Evolutionary conservation across 2,888 invertebrate species (phyloP).

Genomic region (Diogma glabrata): DNA sequence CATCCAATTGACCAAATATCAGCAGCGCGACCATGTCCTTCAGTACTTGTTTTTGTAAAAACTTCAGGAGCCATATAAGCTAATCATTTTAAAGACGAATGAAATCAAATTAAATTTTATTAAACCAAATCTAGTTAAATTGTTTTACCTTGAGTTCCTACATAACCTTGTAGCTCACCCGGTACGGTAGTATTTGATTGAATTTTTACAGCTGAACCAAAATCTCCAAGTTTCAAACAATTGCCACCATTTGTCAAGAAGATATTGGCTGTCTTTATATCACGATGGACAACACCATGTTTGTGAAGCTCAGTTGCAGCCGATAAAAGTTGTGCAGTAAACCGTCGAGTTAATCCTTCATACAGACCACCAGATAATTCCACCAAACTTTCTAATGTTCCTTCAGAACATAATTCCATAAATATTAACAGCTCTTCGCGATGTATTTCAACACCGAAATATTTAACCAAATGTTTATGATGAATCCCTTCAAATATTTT

Average conservation of each 20-base stretch:
- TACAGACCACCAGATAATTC: conserved; percentile 58
- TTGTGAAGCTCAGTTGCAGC: conserved; percentile 75
- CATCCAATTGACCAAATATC: conserved; percentile 96
- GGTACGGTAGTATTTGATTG: conserved; percentile 77
- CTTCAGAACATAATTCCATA: conserved; percentile 94
- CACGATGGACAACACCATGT: conserved; percentile 82
- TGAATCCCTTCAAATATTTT: conserved; percentile 81
- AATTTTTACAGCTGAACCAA: conserved; percentile 88
- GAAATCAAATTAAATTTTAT: no score
- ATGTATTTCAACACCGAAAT: conserved; percentile 89
- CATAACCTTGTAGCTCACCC: conserved; percentile 76
- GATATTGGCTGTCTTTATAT: conserved; percentile 93
- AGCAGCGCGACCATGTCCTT: conserved; percentile 83
- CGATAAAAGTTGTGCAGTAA: conserved; percentile 69
- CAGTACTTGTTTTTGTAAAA: conserved; percentile 62
- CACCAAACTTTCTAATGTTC: conserved; percentile 75
- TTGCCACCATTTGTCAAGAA: conserved; percentile 81
- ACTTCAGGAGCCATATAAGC: conserved; percentile 98
- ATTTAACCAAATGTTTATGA: conserved; percentile 77
- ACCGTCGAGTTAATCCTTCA: conserved; percentile 69
- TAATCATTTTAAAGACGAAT: no score
- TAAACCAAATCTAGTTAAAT: no score
- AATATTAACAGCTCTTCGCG: conserved; percentile 88
- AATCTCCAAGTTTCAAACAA: conserved; percentile 86
- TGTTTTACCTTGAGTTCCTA: conserved; percentile 93